Percentiles rank a stretch among this genome's conserved stretches.
Conservation (phyloP, 2,888 invertebrate genomes). For the Clunio marinus region DNA sequence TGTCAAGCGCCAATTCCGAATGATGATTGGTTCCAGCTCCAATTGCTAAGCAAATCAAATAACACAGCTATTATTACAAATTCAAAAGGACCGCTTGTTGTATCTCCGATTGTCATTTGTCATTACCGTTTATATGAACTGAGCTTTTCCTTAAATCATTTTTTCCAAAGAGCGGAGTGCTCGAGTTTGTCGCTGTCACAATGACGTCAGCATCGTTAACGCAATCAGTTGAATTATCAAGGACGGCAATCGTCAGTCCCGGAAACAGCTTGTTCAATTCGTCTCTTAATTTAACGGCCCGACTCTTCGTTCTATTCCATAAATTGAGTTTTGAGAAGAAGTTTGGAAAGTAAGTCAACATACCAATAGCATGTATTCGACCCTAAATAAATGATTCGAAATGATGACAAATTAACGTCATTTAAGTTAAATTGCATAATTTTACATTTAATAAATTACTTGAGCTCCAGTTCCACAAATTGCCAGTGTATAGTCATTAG, state of each 20-base stretch:
- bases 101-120: slow-evolving; percentile 14
- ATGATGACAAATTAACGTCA: slow-evolving; percentile 29
- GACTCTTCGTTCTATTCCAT: slow-evolving; percentile 55
- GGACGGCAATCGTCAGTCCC: slow-evolving; percentile 42
- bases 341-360: slow-evolving; percentile 50
- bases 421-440: slow-evolving; percentile 20
- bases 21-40: slow-evolving; percentile 55
- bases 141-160: slow-evolving; percentile 54
- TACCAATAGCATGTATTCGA: slow-evolving; percentile 53
- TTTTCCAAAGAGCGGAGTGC: slow-evolving; percentile 53
- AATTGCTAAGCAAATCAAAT: slow-evolving; percentile 51
- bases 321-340: slow-evolving; percentile 53
- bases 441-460: slow-evolving; percentile 43
- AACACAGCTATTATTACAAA: neutral
- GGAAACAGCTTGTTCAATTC: slow-evolving; percentile 45
- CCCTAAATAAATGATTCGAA: slow-evolving; percentile 42
- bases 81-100: neutral
- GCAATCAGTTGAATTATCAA: slow-evolving; percentile 51
- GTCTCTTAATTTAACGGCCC: slow-evolving; percentile 46
- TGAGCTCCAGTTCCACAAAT: slow-evolving; percentile 57
- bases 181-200: slow-evolving; percentile 57
- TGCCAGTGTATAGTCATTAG: slow-evolving; percentile 46
- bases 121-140: slow-evolving; percentile 60
- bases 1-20: slow-evolving; percentile 54
- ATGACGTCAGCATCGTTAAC: slow-evolving; percentile 59